Percentiles rank a stretch among this genome's conserved stretches.
Conservation (phyloP, 1,140 invertebrate genomes). For the Bombus sylvicola region DNA sequence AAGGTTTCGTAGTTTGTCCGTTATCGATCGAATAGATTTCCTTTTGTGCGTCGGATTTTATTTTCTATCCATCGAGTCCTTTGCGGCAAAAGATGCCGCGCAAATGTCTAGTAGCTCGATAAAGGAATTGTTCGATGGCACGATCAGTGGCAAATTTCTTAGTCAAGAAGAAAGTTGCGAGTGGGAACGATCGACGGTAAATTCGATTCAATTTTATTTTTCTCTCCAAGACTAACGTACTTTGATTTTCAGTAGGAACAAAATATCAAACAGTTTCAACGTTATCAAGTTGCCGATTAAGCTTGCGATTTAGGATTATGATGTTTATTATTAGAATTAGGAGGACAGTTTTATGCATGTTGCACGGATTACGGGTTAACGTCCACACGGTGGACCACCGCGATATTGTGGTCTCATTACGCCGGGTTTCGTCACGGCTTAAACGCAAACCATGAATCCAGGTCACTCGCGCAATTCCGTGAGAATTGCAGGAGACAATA, state of each 20-base stretch:
- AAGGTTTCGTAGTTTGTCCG: neutral
- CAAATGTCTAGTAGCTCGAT: too few relatives aligned
- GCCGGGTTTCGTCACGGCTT: slow-evolving; percentile 57
- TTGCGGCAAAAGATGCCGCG: neutral
- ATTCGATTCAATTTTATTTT: neutral
- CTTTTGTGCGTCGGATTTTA: neutral
- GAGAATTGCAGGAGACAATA: slow-evolving; percentile 54
- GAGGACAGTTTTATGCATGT: slow-evolving; percentile 10
- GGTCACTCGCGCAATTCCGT: slow-evolving; percentile 55
- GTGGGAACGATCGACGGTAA: neutral
- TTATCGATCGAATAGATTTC: slow-evolving; percentile 23
- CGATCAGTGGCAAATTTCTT: neutral
- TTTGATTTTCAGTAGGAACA: too few relatives aligned
- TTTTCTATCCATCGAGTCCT: neutral
- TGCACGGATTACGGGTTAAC: neutral
- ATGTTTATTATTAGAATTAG: neutral
- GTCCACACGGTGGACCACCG: neutral
- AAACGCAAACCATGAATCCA: slow-evolving; percentile 53
- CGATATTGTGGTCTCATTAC: slow-evolving; percentile 45
- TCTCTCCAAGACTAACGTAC: neutral
- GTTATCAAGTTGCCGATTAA: neutral
- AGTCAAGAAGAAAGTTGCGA: neutral
- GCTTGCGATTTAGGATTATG: neutral
- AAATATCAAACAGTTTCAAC: neutral
- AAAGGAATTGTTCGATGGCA: neutral